Percentiles rank a stretch among this genome's conserved stretches.
Conservation (phyloP, 2,113 vertebrate species). For the Podarcis muralis region DNA sequence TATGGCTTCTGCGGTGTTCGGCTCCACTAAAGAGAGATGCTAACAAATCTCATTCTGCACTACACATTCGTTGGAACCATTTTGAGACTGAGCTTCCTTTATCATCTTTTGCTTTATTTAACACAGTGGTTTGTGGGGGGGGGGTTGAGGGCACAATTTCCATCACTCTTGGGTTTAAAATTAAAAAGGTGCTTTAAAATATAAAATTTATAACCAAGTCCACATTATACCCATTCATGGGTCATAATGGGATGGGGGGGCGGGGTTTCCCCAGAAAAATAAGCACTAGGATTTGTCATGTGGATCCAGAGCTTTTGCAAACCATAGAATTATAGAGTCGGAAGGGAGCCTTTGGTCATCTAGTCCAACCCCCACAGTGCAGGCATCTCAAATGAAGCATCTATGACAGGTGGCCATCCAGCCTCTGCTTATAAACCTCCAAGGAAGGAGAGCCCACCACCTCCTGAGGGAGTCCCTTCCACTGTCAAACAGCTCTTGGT, state of each 20-base stretch:
- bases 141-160: too few relatives aligned
- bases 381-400: too few relatives aligned
- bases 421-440: too few relatives aligned
- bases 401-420: too few relatives aligned
- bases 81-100: not conserved
- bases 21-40: not conserved
- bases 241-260: not conserved
- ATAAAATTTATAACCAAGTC: not conserved
- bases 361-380: too few relatives aligned
- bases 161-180: not conserved
- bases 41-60: not conserved
- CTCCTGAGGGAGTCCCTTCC: too few relatives aligned
- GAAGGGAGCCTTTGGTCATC: too few relatives aligned
- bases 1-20: not conserved
- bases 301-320: rapidly evolving
- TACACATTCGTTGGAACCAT: rapidly evolving
- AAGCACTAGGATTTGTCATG: not conserved
- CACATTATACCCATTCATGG: not conserved
- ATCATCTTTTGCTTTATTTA: not conserved
- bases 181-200: not conserved
- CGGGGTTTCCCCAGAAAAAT: not conserved
- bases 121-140: not conserved
- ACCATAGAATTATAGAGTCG: not conserved
- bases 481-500: too few relatives aligned
- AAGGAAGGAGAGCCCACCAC: too few relatives aligned